Base-by-base conservation (phyloP, 2,113 vertebrate genomes). In the Melospiza melodia region DNA sequence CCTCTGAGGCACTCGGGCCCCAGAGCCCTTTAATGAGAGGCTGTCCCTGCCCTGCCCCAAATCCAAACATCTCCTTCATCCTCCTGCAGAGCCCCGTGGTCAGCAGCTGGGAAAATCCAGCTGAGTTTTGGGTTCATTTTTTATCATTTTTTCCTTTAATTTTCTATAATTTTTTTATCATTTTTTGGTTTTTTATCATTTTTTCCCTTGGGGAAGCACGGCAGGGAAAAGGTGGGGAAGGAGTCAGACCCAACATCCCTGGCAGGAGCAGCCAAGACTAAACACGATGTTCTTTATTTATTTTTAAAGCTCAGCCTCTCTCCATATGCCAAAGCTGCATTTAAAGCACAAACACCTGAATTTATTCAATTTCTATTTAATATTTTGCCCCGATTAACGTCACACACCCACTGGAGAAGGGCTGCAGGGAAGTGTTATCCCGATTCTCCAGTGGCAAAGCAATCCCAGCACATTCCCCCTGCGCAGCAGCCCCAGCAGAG, bases 211-310 rank as follows among this genome's bases (percentile, higher is more conserved):
- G 41, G 15, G 41, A 16, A 43, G 41, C 41, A 2, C 0, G 0
- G 41, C 1, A 0, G 27, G 43, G 67, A 12, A 12, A 27, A 44
- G 35, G 1, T 49, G 39, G 51, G 55, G 7, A 73, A 77, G 25
- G 3, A 15, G 33, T 73, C 2, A 1, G 77, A 59, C 8, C 46
- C 17, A 3, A 23, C 31, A 35, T 2, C 2, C 3, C n/a, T 18
- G 73, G 22, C 69, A 35, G 9, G n/a, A 66, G 20, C 62, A 67
- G 67, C 67, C 44, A 12, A 6, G 48, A 37, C 17, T 16, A 16
- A 84, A 51, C 28, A 0, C 0, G 6, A 10, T 5, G 23, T 1
- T 39, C 25, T 12, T 35, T 5, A 3, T 33, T 2, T 1, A 9
- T 58, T 31, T 61, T 49, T 3, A 41, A 66, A 78, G 49, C 15